These are phyloP conservation scores for Hippopotamyrus pictus DNA, from an alignment of 2,797 vertebrate genomes.

Conservation along the genomic window DNA sequence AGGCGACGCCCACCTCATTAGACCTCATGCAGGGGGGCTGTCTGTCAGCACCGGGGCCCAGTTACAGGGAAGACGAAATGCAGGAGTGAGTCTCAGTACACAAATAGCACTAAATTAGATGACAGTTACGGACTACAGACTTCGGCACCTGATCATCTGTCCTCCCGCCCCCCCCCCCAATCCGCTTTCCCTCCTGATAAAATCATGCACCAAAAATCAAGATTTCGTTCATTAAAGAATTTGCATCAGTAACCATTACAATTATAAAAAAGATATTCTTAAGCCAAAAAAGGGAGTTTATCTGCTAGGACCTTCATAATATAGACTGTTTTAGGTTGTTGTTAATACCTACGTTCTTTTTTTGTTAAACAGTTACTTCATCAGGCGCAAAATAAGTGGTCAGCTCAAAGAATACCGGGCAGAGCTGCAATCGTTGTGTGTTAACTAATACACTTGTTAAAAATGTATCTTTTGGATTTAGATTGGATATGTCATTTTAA, in stretches of 20 bases:
- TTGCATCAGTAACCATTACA: background rate
- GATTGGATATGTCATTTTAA: background rate
- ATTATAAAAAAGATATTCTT: background rate
- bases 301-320: background rate
- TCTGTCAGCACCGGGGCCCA: conserved; percentile 6
- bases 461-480: background rate
- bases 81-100: background rate
- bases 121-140: background rate
- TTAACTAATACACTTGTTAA: background rate
- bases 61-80: conserved; percentile 1
- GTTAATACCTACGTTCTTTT: background rate
- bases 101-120: background rate
- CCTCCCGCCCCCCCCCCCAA: background rate
- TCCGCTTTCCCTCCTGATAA: background rate
- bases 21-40: conserved; percentile 7
- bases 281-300: background rate
- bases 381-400: background rate
- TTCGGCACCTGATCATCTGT: background rate
- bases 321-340: background rate
- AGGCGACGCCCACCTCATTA: conserved; percentile 27
- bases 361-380: background rate
- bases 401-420: background rate
- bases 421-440: background rate
- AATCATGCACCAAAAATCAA: background rate
- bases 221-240: background rate